phyloP scores from a whole-genome alignment of 64 coral and sea anemone species.

The Acropora tenuis region DNA sequence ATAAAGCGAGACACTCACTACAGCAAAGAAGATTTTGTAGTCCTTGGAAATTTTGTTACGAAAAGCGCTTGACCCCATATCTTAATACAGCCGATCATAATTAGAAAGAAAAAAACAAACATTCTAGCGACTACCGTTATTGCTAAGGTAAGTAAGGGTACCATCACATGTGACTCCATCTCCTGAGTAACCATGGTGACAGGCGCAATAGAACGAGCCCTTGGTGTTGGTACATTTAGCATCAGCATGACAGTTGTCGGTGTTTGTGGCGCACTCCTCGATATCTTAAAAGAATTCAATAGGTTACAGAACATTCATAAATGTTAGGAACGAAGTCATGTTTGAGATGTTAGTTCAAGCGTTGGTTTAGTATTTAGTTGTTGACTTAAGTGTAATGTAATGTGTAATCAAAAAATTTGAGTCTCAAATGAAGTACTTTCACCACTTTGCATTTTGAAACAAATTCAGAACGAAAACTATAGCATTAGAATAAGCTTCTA shows the following conservation, averaged over 20 bases:
- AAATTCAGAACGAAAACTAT: too few species aligned
- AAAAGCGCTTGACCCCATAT: conserved; percentile 56
- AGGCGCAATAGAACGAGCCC: conserved; percentile 65
- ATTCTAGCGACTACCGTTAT: too few species aligned
- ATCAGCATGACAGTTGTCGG: conserved; percentile 39
- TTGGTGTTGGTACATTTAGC: conserved; percentile 75
- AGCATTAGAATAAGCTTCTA: background rate
- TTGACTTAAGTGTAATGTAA: too few species aligned
- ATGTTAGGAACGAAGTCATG: too few species aligned
- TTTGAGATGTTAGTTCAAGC: background rate
- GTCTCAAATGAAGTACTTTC: too few species aligned
- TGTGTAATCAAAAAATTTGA: too few species aligned
- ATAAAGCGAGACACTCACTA: background rate
- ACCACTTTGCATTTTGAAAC: too few species aligned
- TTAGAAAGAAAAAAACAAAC: too few species aligned
- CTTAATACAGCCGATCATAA: background rate
- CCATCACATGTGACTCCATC: conserved; percentile 20
- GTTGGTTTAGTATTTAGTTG: too few species aligned
- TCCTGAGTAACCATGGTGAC: conserved; percentile 67
- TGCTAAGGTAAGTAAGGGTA: background rate
- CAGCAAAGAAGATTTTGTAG: background rate
- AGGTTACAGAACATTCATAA: background rate
- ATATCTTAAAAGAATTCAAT: conserved; percentile 32
- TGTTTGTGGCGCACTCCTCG: conserved; percentile 45
- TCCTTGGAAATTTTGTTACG: conserved; percentile 30